Evolutionary conservation across 2,888 invertebrate species (phyloP).

Genomic region (Steromphala cineraria): DNA sequence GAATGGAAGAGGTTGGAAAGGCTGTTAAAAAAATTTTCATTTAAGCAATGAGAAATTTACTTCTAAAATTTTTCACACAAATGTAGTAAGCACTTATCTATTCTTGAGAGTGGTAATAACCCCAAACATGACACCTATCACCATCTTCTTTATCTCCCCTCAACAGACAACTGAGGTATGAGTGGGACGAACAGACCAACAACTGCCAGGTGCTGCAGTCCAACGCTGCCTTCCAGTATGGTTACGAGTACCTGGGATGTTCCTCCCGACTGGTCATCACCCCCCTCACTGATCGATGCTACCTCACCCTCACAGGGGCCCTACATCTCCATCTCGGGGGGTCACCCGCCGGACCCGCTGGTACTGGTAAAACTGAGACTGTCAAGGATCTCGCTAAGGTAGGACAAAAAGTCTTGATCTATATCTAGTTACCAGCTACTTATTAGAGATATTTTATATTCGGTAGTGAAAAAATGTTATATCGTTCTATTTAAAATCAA

Average conservation of each 20-base stretch:
- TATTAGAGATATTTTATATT: neutral
- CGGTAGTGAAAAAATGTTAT: no score
- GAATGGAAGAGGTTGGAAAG: conserved; percentile 72
- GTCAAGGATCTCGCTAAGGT: conserved; percentile 75
- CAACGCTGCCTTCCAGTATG: conserved; percentile 73
- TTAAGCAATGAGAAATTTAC: no score
- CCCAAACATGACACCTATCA: no score
- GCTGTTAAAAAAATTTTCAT: no score
- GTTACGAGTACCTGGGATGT: conserved; percentile 75
- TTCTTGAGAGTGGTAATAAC: no score
- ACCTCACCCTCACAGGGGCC: conserved; percentile 74
- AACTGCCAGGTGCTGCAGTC: conserved; percentile 74
- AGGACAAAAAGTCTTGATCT: neutral
- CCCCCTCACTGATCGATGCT: conserved; percentile 74
- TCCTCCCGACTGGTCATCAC: conserved; percentile 74
- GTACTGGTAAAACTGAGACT: conserved; percentile 76
- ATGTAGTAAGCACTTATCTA: no score
- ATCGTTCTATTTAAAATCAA: no score
- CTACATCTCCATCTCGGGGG: conserved; percentile 74
- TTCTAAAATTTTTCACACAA: no score
- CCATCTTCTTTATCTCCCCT: neutral
- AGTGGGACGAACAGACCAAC: conserved; percentile 74
- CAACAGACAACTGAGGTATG: conserved; percentile 73
- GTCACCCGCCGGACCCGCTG: conserved; percentile 75
- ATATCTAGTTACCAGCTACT: neutral